Conservation (phyloP, 2,888 invertebrate genomes). For the Sinotaia quadrata region DNA sequence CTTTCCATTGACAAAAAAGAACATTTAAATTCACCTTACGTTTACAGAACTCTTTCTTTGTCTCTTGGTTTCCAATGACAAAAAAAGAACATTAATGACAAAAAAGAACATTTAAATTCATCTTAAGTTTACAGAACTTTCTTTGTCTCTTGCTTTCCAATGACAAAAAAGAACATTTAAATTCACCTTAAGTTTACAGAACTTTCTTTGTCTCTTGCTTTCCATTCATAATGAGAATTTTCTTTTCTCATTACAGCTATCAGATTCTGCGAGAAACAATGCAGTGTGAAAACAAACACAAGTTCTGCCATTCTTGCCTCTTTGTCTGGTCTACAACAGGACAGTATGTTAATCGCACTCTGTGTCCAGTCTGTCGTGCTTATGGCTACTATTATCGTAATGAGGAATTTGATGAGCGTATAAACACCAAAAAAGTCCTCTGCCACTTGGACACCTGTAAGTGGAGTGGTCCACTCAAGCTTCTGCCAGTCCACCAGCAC, state of each 20-base stretch:
- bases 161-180: too few species aligned
- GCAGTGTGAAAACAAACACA: conserved; percentile 66
- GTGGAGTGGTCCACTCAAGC: conserved; percentile 56
- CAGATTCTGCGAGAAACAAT: conserved; percentile 65
- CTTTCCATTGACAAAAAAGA: too few species aligned
- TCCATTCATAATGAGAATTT: neutral
- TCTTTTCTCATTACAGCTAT: conserved; percentile 57
- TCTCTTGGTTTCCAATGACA: too few species aligned
- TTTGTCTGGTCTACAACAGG: conserved; percentile 69
- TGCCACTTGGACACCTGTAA: conserved; percentile 61
- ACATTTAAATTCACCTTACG: too few species aligned
- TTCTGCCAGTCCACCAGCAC: conserved; percentile 49
- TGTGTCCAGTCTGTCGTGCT: conserved; percentile 68
- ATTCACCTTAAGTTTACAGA: too few species aligned
- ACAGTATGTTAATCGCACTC: conserved; percentile 60
- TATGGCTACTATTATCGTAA: conserved; percentile 55
- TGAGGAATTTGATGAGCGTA: conserved; percentile 51
- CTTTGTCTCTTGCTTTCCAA: too few species aligned
- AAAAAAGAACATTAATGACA: too few species aligned
- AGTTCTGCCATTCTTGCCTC: conserved; percentile 68
- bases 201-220: too few species aligned
- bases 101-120: too few species aligned
- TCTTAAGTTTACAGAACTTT: too few species aligned
- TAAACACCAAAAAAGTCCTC: conserved; percentile 56
- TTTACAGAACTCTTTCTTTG: too few species aligned